A percentile compares a stretch with the other conserved stretches of the same genome.
Evolutionary conservation across 2,888 invertebrate species (phyloP).

Genomic region (Cistogaster globosa): DNA sequence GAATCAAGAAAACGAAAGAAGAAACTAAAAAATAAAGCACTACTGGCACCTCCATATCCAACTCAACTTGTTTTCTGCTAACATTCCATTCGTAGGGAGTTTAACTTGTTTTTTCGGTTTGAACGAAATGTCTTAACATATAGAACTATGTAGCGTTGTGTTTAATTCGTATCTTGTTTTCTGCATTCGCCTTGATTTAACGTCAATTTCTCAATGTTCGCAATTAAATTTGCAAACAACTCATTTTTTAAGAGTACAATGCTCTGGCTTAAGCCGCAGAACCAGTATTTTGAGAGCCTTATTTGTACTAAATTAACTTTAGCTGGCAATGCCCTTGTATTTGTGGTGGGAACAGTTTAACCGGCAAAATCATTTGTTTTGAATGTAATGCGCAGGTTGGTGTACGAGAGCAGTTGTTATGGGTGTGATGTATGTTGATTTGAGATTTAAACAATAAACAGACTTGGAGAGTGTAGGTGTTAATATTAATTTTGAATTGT

Average conservation of each 20-base stretch:
- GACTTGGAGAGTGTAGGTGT: neutral
- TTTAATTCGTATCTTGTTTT: slow-evolving; percentile 53
- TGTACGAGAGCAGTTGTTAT: neutral
- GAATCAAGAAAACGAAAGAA: slow-evolving; percentile 39
- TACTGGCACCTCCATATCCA: slow-evolving; percentile 58
- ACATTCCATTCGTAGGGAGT: slow-evolving; percentile 56
- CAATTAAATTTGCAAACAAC: slow-evolving; percentile 28
- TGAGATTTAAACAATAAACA: slow-evolving; percentile 31
- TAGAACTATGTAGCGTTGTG: slow-evolving; percentile 7
- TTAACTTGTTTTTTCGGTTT: slow-evolving; percentile 64
- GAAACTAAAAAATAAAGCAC: slow-evolving; percentile 9
- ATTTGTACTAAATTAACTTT: slow-evolving; percentile 50
- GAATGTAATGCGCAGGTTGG: slow-evolving; percentile 67
- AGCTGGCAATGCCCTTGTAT: slow-evolving; percentile 54
- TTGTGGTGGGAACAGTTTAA: slow-evolving; percentile 67
- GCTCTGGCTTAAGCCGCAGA: slow-evolving; percentile 40
- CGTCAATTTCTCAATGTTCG: slow-evolving; percentile 39
- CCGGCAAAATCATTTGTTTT: slow-evolving; percentile 72
- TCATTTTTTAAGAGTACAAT: slow-evolving; percentile 39
- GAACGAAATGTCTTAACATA: slow-evolving; percentile 14
- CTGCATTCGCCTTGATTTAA: slow-evolving; percentile 49
- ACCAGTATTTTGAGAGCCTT: slow-evolving; percentile 60
- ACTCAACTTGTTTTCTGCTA: slow-evolving; percentile 43
- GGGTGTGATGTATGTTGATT: neutral
- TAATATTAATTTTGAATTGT: slow-evolving; percentile 9